Conservation (phyloP, 1,140 invertebrate species). For the Zaprionus lachaisei region DNA sequence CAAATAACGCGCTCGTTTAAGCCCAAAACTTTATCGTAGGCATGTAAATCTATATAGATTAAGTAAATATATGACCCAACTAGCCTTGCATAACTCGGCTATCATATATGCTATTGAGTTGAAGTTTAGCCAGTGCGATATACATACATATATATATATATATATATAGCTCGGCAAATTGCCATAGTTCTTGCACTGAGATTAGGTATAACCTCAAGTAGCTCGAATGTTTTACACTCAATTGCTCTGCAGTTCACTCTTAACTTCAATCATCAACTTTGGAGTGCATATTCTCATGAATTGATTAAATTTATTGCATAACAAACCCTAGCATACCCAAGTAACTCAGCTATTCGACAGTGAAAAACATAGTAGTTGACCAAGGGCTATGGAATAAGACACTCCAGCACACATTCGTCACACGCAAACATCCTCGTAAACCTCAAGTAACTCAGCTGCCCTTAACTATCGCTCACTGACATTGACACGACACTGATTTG, state of each 20-base stretch:
- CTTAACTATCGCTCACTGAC: not conserved
- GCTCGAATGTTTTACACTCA: not conserved
- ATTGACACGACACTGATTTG: slow-evolving; percentile 1
- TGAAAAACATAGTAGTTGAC: too few species aligned
- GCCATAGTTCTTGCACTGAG: not conserved
- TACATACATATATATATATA: too few species aligned
- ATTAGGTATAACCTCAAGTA: not conserved
- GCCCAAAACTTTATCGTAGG: slow-evolving; percentile 6
- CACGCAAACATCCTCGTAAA: slow-evolving; percentile 1
- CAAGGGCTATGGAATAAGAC: too few species aligned
- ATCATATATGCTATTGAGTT: not conserved
- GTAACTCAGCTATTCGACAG: not conserved
- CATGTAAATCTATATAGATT: slow-evolving; percentile 1
- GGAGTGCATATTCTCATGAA: not conserved
- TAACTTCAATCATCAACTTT: not conserved
- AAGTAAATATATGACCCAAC: not conserved
- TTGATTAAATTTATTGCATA: not conserved
- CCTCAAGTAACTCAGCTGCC: slow-evolving; percentile 15
- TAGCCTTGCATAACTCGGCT: not conserved
- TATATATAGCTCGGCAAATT: not conserved
- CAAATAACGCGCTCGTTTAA: slow-evolving; percentile 21
- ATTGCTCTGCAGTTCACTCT: not conserved
- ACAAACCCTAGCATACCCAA: not conserved
- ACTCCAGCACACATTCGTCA: too few species aligned
- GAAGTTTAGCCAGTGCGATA: not conserved